A percentile compares a stretch with the other conserved stretches of the same genome.
These are phyloP conservation scores for Cherax destructor DNA, from an alignment of 1,140 invertebrate genomes.

Conservation along the genomic window DNA sequence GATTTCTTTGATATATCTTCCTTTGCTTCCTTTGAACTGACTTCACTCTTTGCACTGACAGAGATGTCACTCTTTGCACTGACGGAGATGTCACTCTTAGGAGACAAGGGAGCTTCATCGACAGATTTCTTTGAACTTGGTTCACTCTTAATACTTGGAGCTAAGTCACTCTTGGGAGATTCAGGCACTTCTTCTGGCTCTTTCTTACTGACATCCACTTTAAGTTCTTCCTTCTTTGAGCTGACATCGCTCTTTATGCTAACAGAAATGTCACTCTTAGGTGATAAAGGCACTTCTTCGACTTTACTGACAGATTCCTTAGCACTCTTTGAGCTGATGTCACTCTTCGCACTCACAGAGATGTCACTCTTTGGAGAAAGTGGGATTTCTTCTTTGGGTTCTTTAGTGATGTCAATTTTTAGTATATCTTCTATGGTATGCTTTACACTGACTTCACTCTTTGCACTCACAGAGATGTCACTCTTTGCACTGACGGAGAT, in stretches of 20 bases:
- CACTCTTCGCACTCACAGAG: slow-evolving; percentile 52
- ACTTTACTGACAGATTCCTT: not conserved
- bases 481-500: slow-evolving; percentile 57
- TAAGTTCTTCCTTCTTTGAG: slow-evolving; percentile 7
- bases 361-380: slow-evolving; percentile 61
- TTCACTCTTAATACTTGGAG: slow-evolving; percentile 18
- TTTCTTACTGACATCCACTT: slow-evolving; percentile 7
- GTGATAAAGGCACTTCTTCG: slow-evolving; percentile 30
- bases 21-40: slow-evolving; percentile 16
- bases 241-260: slow-evolving; percentile 12
- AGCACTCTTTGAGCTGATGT: not conserved
- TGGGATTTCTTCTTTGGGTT: slow-evolving; percentile 40
- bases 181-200: not conserved
- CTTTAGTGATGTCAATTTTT: slow-evolving; percentile 16
- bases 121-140: slow-evolving; percentile 6
- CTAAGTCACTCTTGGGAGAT: slow-evolving; percentile 16
- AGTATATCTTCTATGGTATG: not conserved
- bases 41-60: slow-evolving; percentile 41
- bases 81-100: slow-evolving; percentile 33
- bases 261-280: slow-evolving; percentile 55
- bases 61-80: slow-evolving; percentile 38
- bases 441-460: slow-evolving; percentile 23
- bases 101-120: slow-evolving; percentile 29
- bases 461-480: slow-evolving; percentile 44
- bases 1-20: not conserved